Percentiles rank a stretch among this genome's conserved stretches.
Conservation (phyloP, 1,140 invertebrate genomes). For the Drosophila busckii region DNA sequence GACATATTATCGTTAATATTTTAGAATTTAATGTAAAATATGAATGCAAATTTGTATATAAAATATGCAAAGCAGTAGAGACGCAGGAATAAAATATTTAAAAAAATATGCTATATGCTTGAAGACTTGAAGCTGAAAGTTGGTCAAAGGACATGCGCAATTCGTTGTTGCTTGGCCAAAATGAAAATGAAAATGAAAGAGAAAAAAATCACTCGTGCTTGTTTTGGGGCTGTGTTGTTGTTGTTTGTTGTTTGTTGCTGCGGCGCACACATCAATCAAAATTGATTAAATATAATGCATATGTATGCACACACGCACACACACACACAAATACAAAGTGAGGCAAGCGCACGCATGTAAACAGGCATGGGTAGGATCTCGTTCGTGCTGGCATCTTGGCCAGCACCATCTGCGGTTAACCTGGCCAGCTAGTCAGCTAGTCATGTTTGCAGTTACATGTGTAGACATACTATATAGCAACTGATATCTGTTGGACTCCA, state of each 20-base stretch:
- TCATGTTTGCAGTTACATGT: too few species aligned
- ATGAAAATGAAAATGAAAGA: too few species aligned
- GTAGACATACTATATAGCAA: too few species aligned
- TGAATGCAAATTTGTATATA: too few species aligned
- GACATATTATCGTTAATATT: too few species aligned
- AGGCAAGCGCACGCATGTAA: conserved; percentile 29
- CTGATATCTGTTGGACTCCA: too few species aligned
- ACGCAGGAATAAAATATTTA: too few species aligned
- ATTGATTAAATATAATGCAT: conserved; percentile 66
- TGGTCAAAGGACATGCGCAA: conserved; percentile 7
- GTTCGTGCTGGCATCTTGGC: conserved; percentile 68
- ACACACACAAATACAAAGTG: background rate
- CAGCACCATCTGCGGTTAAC: conserved; percentile 59
- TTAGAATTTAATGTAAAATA: too few species aligned
- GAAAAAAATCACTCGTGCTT: conserved; percentile 17
- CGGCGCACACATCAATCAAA: conserved; percentile 69
- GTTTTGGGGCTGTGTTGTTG: conserved; percentile 26
- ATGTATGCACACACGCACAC: conserved; percentile 15
- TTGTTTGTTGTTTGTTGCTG: conserved; percentile 22
- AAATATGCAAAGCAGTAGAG: too few species aligned
- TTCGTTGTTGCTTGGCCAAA: conserved; percentile 14
- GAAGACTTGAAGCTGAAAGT: too few species aligned
- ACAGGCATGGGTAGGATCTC: conserved; percentile 51
- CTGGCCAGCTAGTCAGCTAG: conserved; percentile 21
- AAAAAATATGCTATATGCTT: too few species aligned